phyloP scores from a whole-genome alignment of 2,888 invertebrate genomes.

The Chrysolina haemoptera region DNA sequence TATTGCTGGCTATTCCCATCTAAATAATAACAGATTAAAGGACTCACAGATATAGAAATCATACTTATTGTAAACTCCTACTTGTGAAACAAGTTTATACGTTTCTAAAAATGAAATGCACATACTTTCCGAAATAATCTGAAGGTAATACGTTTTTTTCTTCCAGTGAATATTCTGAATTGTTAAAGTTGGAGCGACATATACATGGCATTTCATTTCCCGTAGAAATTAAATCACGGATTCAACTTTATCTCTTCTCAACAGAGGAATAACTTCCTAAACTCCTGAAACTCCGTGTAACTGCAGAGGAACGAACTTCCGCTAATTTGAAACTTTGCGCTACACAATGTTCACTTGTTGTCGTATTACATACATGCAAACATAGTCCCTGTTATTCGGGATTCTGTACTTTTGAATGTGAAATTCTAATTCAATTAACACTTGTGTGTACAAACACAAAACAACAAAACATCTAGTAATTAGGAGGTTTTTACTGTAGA shows the following conservation, averaged over 20 bases:
- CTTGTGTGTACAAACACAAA: background rate
- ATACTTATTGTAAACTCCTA: no score
- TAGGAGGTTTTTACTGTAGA: background rate
- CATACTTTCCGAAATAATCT: background rate
- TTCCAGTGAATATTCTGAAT: background rate
- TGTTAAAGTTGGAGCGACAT: background rate
- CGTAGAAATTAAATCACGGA: background rate
- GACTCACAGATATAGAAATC: no score
- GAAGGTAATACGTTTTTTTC: background rate
- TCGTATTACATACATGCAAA: constrained; percentile 3
- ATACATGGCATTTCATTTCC: background rate
- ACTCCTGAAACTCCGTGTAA: background rate
- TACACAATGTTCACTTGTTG: background rate
- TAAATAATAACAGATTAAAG: no score
- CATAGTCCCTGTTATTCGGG: background rate
- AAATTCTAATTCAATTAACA: constrained; percentile 1
- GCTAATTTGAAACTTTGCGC: background rate
- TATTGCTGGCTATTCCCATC: no score
- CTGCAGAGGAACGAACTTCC: background rate
- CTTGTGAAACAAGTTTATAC: no score
- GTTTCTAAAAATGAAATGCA: no score
- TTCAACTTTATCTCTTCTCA: background rate
- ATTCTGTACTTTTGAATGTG: background rate
- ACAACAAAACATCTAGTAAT: background rate
- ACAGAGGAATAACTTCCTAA: background rate